Evolutionary conservation across 2,888 invertebrate genomes (phyloP).

Genomic region (Lepidocyrtoides sp.): DNA sequence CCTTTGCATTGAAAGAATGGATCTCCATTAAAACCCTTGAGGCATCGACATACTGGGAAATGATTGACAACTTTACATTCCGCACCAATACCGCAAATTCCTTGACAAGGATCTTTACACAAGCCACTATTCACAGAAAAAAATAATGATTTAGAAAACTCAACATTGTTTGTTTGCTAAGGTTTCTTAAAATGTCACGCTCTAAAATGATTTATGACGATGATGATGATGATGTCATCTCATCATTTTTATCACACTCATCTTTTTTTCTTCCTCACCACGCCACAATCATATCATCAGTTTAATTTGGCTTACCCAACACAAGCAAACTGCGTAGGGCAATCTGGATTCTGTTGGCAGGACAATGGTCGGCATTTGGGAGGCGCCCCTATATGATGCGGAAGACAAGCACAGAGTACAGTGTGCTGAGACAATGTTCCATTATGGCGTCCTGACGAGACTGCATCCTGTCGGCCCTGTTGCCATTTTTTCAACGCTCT

Average conservation of each 20-base stretch:
- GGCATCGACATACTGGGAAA: slow-evolving; percentile 84
- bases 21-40: slow-evolving; percentile 85
- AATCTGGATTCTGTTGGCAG: slow-evolving; percentile 84
- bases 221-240: neutral
- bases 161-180: neutral
- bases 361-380: slow-evolving; percentile 85
- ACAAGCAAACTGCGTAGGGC: slow-evolving; percentile 84
- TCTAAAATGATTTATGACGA: slow-evolving; percentile 18
- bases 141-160: neutral
- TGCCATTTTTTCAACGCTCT: slow-evolving; percentile 82
- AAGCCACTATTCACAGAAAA: slow-evolving; percentile 75
- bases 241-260: no score
- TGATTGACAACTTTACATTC: slow-evolving; percentile 85
- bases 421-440: slow-evolving; percentile 79
- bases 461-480: slow-evolving; percentile 73
- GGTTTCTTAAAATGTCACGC: neutral
- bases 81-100: slow-evolving; percentile 84
- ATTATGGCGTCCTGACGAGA: slow-evolving; percentile 38
- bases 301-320: slow-evolving; percentile 79
- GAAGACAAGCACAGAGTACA: slow-evolving; percentile 84
- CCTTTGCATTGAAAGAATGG: slow-evolving; percentile 85
- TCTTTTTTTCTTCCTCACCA: no score
- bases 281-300: neutral
- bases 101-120: slow-evolving; percentile 85
- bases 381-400: slow-evolving; percentile 85